These are phyloP conservation scores for Microchrysa polita DNA, from an alignment of 2,888 invertebrate genomes.

Conservation along the genomic window DNA sequence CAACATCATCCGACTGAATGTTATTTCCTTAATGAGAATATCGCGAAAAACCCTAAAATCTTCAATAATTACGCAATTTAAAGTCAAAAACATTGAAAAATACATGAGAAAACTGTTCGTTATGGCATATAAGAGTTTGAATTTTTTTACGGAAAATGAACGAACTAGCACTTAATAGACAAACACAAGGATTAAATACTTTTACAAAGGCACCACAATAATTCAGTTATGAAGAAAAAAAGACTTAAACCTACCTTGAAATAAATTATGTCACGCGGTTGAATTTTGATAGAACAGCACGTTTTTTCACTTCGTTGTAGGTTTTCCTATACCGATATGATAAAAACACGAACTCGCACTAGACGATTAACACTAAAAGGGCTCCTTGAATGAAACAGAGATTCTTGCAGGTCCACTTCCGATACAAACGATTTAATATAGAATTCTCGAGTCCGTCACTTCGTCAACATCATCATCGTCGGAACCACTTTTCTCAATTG, in stretches of 20 bases:
- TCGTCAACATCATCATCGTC: neutral
- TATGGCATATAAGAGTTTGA: no score
- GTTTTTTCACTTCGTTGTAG: neutral
- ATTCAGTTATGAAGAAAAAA: neutral
- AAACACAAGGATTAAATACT: no score
- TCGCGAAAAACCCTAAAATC: neutral
- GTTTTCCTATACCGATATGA: neutral
- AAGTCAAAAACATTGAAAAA: slow-evolving; percentile 28
- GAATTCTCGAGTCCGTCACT: neutral
- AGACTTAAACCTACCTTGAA: slow-evolving; percentile 41
- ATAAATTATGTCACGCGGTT: slow-evolving; percentile 41
- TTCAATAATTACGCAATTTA: slow-evolving; percentile 33
- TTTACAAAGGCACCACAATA: neutral
- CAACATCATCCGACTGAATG: neutral
- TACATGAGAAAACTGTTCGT: neutral
- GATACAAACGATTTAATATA: slow-evolving; percentile 9
- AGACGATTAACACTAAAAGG: no score
- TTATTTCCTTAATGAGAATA: neutral
- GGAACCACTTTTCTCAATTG: slow-evolving; percentile 24
- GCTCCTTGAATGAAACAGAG: neutral
- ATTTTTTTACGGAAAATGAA: no score
- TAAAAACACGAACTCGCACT: slow-evolving; percentile 8
- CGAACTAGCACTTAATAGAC: no score
- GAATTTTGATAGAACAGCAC: neutral
- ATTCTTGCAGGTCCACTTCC: neutral